phyloP scores from a whole-genome alignment of 2,888 invertebrate species.

The Drosophila tanythrix region DNA sequence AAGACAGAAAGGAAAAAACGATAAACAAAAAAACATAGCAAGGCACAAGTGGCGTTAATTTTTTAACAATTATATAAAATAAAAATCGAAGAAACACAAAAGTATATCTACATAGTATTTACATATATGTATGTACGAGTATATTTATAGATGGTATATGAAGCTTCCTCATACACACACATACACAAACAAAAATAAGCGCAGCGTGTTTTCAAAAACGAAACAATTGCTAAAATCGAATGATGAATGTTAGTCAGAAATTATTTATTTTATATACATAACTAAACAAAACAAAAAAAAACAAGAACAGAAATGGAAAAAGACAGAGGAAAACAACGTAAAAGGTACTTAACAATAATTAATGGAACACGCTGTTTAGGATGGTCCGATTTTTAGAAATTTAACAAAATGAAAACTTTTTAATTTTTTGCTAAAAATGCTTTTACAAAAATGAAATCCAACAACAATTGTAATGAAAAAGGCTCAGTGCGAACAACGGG shows the following conservation, averaged over 20 bases:
- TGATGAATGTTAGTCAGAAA: conserved; percentile 54
- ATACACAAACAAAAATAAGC: conserved; percentile 10
- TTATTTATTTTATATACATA: conserved; percentile 75
- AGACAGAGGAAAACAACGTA: conserved; percentile 39
- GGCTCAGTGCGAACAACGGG: conserved; percentile 41
- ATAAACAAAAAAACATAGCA: conserved; percentile 22
- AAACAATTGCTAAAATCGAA: conserved; percentile 24
- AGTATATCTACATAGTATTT: conserved; percentile 60
- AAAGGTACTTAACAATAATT: conserved; percentile 41
- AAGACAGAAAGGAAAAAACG: conserved; percentile 14
- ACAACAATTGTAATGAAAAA: conserved; percentile 42
- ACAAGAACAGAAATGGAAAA: conserved; percentile 1
- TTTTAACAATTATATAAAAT: conserved; percentile 71
- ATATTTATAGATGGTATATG: conserved; percentile 78
- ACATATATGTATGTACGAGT: conserved; percentile 61
- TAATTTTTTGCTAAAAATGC: conserved; percentile 82
- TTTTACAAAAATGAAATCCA: conserved; percentile 75
- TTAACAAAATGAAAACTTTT: conserved; percentile 60
- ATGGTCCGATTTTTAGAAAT: conserved; percentile 61
- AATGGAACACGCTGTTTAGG: conserved; percentile 55
- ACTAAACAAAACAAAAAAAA: conserved; percentile 13
- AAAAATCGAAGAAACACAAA: conserved; percentile 26
- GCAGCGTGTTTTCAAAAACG: conserved; percentile 52
- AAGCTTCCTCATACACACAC: conserved; percentile 69
- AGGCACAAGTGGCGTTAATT: conserved; percentile 70